Percentiles rank a stretch among this genome's conserved stretches.
Conservation (phyloP, 2,113 vertebrate genomes). For the Urocitellus parryii region DNA sequence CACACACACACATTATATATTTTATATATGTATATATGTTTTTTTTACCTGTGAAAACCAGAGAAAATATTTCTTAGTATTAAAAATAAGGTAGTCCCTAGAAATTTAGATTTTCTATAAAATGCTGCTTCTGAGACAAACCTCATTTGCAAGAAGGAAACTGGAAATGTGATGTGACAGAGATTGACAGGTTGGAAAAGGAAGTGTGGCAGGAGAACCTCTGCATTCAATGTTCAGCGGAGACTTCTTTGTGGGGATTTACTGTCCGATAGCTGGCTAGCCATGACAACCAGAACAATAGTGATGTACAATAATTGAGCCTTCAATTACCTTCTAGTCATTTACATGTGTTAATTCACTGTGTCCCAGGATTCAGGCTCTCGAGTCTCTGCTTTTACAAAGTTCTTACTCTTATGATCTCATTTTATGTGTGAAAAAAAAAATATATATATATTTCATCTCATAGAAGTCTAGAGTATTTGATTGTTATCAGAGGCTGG, state of each 20-base stretch:
- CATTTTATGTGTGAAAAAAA: background rate
- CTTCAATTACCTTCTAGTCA: background rate
- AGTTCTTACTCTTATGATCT: background rate
- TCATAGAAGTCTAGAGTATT: background rate
- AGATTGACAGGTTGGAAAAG: background rate
- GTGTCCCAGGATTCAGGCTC: background rate
- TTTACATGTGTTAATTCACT: background rate
- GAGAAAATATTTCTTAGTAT: background rate
- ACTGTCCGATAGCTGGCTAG: background rate
- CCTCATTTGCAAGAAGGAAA: background rate
- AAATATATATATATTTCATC: background rate
- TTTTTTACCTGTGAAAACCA: background rate
- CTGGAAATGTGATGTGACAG: background rate
- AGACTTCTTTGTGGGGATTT: background rate
- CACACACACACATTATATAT: too few species aligned
- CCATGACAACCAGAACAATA: background rate
- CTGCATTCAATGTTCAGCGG: background rate
- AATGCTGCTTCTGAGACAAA: background rate
- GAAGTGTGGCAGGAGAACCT: background rate
- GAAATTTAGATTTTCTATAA: background rate
- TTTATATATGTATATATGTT: accelerated
- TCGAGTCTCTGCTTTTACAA: background rate
- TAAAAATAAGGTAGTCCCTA: background rate
- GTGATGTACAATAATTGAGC: background rate
- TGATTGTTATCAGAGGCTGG: background rate